Base-by-base conservation (phyloP, 1,140 invertebrate genomes). In the Drosophila orena region DNA sequence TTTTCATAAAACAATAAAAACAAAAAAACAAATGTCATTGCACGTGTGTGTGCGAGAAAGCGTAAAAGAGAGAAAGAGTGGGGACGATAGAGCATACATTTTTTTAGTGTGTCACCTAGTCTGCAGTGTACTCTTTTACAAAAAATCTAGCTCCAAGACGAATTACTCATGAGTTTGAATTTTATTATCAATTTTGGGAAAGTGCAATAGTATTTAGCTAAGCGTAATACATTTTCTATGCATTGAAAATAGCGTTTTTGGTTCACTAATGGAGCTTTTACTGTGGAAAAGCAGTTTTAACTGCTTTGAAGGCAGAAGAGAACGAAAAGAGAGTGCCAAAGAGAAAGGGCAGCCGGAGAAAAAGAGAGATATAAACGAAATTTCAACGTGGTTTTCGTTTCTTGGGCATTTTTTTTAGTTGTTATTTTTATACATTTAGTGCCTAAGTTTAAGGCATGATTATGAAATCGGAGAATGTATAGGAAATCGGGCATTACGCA, bases 331-430 rank as follows among this genome's bases (percentile, higher is more conserved):
- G 56, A 61, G 46, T 10, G 22, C 6, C 37, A 50, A 42, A 62
- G 64, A 58, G 66, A 59, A 50, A 35, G 30, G 15, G 2, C 11
- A 14, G 15, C 42, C 10, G 8, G 20, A 24, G 11, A 24, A 46
- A 46, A 12, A 47, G 14, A 27, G 30, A 17, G 15, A 34, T 20
- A 20, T 30, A 52, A 52, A 35, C 58, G 38, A 68, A 75, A 75
- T 71, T 81, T 85, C 72, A 85, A 88, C 81, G 81, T 85, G 81
- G 74, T 85, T 85, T 61, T 70, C 52, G 59, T 65, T 38, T 8
- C 40, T 15, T 44, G 11, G 17, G 42, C 42, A 61, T 58, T 66
- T 68, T 59, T 57, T 58, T 40, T 46, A 15, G 52, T 71, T 70
- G 64, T 71, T 70, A 57, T 70, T 71, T 71, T 70, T 70, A 57